Evolutionary conservation across 2,888 invertebrate genomes (phyloP).

Genomic region (Leptura quadrifasciata): DNA sequence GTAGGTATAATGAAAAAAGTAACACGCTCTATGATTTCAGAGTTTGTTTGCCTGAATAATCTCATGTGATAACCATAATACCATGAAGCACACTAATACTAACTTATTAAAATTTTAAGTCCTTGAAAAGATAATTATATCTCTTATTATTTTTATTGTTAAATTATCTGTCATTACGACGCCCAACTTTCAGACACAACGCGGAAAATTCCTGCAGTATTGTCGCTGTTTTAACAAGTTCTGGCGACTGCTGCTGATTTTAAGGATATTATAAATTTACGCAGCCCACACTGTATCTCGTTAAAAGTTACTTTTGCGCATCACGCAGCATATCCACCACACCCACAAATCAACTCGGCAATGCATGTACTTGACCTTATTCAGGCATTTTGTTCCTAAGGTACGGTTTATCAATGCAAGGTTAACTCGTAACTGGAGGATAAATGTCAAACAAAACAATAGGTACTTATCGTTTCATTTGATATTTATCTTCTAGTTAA

Average conservation of each 20-base stretch:
- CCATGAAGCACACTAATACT: constrained; percentile 51
- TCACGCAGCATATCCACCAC: not conserved
- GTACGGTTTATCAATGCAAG: no score
- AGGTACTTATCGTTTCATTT: no score
- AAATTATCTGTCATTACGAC: constrained; percentile 39
- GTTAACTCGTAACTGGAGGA: no score
- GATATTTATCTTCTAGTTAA: no score
- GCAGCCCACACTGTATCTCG: not conserved
- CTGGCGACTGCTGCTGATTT: not conserved
- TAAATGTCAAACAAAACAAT: no score
- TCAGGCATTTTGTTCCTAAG: not conserved
- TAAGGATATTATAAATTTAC: constrained; percentile 17
- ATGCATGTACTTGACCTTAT: not conserved
- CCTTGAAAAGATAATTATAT: constrained; percentile 50
- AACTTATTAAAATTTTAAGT: constrained; percentile 45
- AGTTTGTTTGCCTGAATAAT: constrained; percentile 45
- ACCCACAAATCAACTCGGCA: not conserved
- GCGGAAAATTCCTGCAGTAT: constrained; percentile 15
- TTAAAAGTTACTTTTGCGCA: constrained; percentile 11
- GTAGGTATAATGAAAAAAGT: constrained; percentile 27
- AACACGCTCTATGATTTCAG: constrained; percentile 31
- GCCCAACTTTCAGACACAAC: not conserved
- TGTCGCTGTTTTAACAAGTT: not conserved
- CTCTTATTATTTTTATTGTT: constrained; percentile 32
- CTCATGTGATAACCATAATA: constrained; percentile 47